Evolutionary conservation across 2,888 invertebrate genomes (phyloP).

Genomic region (Sarcophaga variegata): DNA sequence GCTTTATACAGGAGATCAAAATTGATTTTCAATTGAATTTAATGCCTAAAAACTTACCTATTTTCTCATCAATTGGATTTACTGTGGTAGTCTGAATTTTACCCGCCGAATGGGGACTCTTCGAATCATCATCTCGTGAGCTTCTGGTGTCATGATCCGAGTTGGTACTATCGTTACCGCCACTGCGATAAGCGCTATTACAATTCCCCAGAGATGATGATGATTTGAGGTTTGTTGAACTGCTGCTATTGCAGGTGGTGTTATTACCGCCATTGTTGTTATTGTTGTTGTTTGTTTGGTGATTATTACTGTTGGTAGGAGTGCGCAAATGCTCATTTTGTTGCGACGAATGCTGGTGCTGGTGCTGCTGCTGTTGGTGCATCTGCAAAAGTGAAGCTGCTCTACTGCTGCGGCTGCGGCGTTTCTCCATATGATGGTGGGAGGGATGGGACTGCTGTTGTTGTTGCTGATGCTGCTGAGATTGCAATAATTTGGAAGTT

Average conservation of each 20-base stretch:
- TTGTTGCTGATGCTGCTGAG: slow-evolving; percentile 71
- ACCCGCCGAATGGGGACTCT: slow-evolving; percentile 80
- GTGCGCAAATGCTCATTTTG: slow-evolving; percentile 69
- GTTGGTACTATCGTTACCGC: slow-evolving; percentile 77
- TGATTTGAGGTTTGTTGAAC: slow-evolving; percentile 69
- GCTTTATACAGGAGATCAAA: not conserved
- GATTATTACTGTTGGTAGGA: slow-evolving; percentile 66
- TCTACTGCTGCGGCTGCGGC: slow-evolving; percentile 74
- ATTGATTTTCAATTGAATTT: not conserved
- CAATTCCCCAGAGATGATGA: slow-evolving; percentile 38
- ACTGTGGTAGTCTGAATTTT: slow-evolving; percentile 69
- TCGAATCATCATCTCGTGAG: slow-evolving; percentile 81
- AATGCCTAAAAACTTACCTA: slow-evolving; percentile 73
- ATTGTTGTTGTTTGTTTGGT: slow-evolving; percentile 57
- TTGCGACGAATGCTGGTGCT: slow-evolving; percentile 65
- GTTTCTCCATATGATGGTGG: slow-evolving; percentile 71
- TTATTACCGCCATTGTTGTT: slow-evolving; percentile 56
- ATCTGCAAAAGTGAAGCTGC: slow-evolving; percentile 67
- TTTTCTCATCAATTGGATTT: slow-evolving; percentile 76
- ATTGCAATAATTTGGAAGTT: slow-evolving; percentile 78
- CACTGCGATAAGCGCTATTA: slow-evolving; percentile 70
- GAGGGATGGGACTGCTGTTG: slow-evolving; percentile 62
- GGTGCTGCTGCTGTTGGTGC: slow-evolving; percentile 67
- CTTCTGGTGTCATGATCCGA: slow-evolving; percentile 81
- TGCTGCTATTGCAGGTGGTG: slow-evolving; percentile 62